phyloP scores from a whole-genome alignment of 2,113 vertebrate species.

The Gallinago jamesoni region DNA sequence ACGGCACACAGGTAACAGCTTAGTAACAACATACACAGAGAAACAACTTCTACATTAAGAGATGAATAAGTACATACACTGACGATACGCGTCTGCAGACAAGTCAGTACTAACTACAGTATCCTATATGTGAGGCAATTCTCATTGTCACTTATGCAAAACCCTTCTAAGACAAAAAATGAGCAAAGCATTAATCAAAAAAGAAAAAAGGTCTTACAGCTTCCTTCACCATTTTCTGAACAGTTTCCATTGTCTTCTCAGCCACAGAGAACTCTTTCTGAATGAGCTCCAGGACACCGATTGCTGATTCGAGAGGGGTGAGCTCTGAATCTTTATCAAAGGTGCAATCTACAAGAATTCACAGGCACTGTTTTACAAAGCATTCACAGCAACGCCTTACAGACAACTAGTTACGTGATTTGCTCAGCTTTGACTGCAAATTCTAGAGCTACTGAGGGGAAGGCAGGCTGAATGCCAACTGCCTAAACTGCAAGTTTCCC shows the following conservation, averaged over 20 bases:
- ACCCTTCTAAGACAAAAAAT: not conserved
- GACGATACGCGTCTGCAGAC: accelerated
- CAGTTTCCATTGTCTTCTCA: slow-evolving; percentile 66
- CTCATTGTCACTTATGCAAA: not conserved
- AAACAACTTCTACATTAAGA: not conserved
- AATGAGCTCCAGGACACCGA: slow-evolving; percentile 79
- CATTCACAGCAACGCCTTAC: accelerated
- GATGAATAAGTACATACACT: too few relatives aligned
- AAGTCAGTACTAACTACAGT: accelerated
- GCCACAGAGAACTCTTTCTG: slow-evolving; percentile 66
- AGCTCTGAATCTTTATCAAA: slow-evolving; percentile 77
- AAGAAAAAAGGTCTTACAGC: slow-evolving; percentile 69
- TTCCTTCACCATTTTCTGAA: slow-evolving; percentile 83
- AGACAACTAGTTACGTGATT: not conserved
- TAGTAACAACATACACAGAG: too few relatives aligned
- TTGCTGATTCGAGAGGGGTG: slow-evolving; percentile 85
- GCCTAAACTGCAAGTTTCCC: accelerated
- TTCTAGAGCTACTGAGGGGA: accelerated
- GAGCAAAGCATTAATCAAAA: not conserved
- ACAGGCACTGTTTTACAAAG: not conserved
- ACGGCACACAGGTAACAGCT: not conserved
- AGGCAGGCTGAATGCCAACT: not conserved
- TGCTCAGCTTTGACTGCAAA: not conserved
- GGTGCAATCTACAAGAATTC: slow-evolving; percentile 71
- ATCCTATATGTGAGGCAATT: accelerated